Evolutionary conservation across 1,140 invertebrate genomes (phyloP).

Genomic region (Bombus waltoni): DNA sequence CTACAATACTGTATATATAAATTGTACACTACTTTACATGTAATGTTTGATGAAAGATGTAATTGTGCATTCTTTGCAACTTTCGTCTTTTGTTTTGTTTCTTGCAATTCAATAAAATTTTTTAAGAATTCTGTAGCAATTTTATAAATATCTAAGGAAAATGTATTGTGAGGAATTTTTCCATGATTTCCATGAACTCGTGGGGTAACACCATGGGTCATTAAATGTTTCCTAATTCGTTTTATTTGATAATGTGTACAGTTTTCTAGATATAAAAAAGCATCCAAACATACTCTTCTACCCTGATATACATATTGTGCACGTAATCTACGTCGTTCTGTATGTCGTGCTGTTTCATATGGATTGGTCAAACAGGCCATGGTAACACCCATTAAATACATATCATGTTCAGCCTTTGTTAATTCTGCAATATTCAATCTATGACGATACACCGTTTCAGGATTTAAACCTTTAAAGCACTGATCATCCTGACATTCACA

Average conservation of each 20-base stretch:
- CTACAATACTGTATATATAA: conserved; percentile 89
- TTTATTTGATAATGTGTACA: conserved; percentile 91
- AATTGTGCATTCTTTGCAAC: conserved; percentile 82
- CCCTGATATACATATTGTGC: conserved; percentile 91
- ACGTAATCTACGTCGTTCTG: conserved; percentile 87
- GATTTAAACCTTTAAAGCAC: conserved; percentile 88
- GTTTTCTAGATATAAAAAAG: conserved; percentile 91
- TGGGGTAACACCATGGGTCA: conserved; percentile 90
- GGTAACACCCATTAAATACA: conserved; percentile 91
- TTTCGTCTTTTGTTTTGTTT: conserved; percentile 78
- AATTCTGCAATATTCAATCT: conserved; percentile 90
- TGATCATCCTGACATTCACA: conserved; percentile 90
- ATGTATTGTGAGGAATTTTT: conserved; percentile 92
- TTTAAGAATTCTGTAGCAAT: conserved; percentile 90
- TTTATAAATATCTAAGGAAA: conserved; percentile 90
- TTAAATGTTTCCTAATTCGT: conserved; percentile 89
- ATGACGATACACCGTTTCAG: conserved; percentile 89
- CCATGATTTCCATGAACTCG: conserved; percentile 90
- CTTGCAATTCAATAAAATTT: conserved; percentile 86
- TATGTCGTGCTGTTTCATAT: conserved; percentile 87
- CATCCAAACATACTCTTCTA: conserved; percentile 89
- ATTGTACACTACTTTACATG: conserved; percentile 88
- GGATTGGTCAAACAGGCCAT: conserved; percentile 91
- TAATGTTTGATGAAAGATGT: conserved; percentile 87
- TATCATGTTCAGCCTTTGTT: conserved; percentile 88